Evolutionary conservation across 2,888 invertebrate species (phyloP), one percentile per base, ranked within the genome.

Genomic region (Nasonia oneida): DNA sequence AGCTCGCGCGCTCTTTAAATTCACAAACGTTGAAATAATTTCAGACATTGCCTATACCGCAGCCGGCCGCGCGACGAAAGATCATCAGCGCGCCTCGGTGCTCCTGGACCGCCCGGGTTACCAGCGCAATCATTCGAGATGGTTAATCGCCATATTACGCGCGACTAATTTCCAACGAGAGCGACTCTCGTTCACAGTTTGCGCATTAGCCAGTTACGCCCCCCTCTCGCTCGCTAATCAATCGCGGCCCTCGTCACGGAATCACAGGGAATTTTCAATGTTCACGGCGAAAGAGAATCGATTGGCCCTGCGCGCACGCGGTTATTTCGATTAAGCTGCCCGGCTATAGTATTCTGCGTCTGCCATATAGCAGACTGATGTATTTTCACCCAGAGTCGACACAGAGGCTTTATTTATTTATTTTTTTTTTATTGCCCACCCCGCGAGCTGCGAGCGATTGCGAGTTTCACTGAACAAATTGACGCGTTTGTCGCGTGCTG

Each of bases 181-280:
- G 3, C 75, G n/a, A 18, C 82, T 75, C 61, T 29, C 71, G 67
- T 87, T 88, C 82, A 88, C 87, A 89, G 89, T 84, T 87, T 84
- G 84, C 79, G 82, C 80, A 84, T 87, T 85, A 85, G 81, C 80
- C 80, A 53, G 37, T 75, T 39, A 14, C 50, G 42, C 70, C 88
- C 88, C 12, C 47, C 3, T 6, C 15, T 53, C 57, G 42, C 3
- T 79, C 50, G 83, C 90, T 90, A 90, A 92, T 92, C 91, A 92
- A 92, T 92, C 90, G 90, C 23, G 15, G 50, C 73, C 29, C 64
- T 5, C 6, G 15, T 23, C 61, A 53, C 77, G 86, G 88, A 90
- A 90, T 90, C 90, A 91, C 89, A 90, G 90, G 84, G 90, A 91
- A 91, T 90, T 91, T 91, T 91, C 90, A 88, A 91, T 90, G 88